Conservation (phyloP, 2,888 invertebrate species). For the Phyto melanocephala region DNA sequence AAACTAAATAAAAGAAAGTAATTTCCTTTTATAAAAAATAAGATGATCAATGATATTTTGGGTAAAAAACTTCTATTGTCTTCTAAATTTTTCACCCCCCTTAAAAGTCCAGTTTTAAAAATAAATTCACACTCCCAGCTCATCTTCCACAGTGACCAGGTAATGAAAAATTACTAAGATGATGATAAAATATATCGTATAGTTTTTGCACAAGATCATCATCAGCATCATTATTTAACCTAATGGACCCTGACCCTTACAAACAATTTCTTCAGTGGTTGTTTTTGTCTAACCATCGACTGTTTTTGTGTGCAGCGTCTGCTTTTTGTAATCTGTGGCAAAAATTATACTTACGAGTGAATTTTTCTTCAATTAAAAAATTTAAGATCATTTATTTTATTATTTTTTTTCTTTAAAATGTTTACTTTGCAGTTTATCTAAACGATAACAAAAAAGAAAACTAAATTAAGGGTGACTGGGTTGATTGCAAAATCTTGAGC, state of each 20-base stretch:
- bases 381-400: slow-evolving; percentile 45
- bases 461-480: slow-evolving; percentile 36
- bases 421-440: slow-evolving; percentile 49
- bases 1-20: not conserved
- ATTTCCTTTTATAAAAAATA: slow-evolving; percentile 30
- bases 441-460: slow-evolving; percentile 3
- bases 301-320: slow-evolving; percentile 23
- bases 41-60: slow-evolving; percentile 49
- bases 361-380: slow-evolving; percentile 53
- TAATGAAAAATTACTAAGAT: slow-evolving; percentile 21
- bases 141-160: slow-evolving; percentile 35
- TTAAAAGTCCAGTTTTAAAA: slow-evolving; percentile 40
- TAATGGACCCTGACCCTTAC: slow-evolving; percentile 75
- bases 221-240: slow-evolving; percentile 74
- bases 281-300: not conserved
- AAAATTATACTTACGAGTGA: slow-evolving; percentile 67
- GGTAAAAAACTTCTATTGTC: slow-evolving; percentile 2
- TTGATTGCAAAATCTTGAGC: slow-evolving; percentile 6
- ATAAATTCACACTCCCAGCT: slow-evolving; percentile 14
- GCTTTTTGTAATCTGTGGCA: slow-evolving; percentile 61
- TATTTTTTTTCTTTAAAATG: slow-evolving; percentile 35
- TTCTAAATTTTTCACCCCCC: slow-evolving; percentile 30
- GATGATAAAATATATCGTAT: slow-evolving; percentile 16
- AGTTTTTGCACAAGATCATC: slow-evolving; percentile 59
- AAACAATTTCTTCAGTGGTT: not conserved